These are phyloP conservation scores for Clavelina lepadiformis DNA, from an alignment of 23 tunicate species.

Conservation along the genomic window DNA sequence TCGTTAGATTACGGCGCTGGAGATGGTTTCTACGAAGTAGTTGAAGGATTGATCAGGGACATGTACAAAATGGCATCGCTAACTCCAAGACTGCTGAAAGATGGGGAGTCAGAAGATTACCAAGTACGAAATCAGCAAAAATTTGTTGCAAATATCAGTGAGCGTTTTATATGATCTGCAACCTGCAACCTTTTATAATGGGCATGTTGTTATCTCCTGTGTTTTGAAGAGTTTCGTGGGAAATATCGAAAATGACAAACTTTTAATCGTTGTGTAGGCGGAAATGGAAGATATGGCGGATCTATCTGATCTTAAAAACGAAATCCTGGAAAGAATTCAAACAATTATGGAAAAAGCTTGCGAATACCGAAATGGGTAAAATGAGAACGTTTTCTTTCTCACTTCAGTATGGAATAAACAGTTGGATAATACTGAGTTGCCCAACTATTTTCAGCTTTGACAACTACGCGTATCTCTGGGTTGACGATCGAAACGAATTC, in stretches of 20 bases:
- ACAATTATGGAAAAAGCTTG: conserved; percentile 92
- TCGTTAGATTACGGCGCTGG: conserved; percentile 68
- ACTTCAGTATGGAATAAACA: too few relatives aligned
- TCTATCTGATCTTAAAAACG: conserved; percentile 83
- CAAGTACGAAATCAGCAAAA: too few relatives aligned
- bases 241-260: too few relatives aligned
- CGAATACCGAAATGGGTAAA: conserved; percentile 90
- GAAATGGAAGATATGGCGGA: conserved; percentile 97
- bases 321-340: conserved; percentile 80
- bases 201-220: too few relatives aligned
- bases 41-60: conserved; percentile 78
- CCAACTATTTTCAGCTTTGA: conserved; percentile 61
- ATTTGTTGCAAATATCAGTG: too few relatives aligned
- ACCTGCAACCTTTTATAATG: too few relatives aligned
- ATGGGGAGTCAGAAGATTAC: conserved; percentile 57
- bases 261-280: conserved; percentile 24
- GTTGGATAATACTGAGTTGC: too few relatives aligned
- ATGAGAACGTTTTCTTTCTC: too few relatives aligned
- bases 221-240: too few relatives aligned
- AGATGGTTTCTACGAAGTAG: conserved; percentile 82
- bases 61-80: conserved; percentile 82
- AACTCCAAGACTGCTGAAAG: conserved; percentile 47
- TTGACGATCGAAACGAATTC: conserved; percentile 93
- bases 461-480: conserved; percentile 97
- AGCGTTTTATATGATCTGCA: too few relatives aligned